phyloP scores from a whole-genome alignment of 2,888 invertebrate genomes.

The Mythimna vitellina region DNA sequence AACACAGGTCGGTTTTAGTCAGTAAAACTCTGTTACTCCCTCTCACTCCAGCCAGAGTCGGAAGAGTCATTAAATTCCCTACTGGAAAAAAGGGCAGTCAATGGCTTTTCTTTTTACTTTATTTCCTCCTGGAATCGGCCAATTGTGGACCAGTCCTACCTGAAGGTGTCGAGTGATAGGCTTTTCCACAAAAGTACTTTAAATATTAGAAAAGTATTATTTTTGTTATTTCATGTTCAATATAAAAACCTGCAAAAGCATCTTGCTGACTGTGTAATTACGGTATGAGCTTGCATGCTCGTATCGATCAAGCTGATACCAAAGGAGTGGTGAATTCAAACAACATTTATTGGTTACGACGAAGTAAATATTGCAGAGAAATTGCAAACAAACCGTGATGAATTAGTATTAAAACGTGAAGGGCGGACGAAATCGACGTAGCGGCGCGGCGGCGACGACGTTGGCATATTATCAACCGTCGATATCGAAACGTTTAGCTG shows the following conservation, averaged over 20 bases:
- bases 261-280: neutral
- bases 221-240: neutral
- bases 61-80: no score
- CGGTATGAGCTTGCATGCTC: neutral
- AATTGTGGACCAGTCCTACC: neutral
- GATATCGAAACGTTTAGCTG: constrained; percentile 21
- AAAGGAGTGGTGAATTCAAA: neutral
- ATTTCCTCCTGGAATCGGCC: neutral
- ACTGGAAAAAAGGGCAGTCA: no score
- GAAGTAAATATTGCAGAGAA: neutral
- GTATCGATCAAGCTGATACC: neutral
- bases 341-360: no score
- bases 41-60: no score
- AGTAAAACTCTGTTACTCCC: no score
- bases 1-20: no score
- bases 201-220: neutral
- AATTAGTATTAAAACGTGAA: constrained; percentile 19
- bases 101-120: neutral
- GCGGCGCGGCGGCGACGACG: neutral
- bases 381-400: constrained; percentile 6
- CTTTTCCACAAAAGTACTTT: neutral
- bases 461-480: constrained; percentile 32
- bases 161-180: neutral
- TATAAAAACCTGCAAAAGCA: neutral
- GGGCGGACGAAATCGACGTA: constrained; percentile 4